Evolutionary conservation across 2,888 invertebrate species (phyloP), one percentile per base, ranked within the genome.

Genomic region (Oligia latruncula): DNA sequence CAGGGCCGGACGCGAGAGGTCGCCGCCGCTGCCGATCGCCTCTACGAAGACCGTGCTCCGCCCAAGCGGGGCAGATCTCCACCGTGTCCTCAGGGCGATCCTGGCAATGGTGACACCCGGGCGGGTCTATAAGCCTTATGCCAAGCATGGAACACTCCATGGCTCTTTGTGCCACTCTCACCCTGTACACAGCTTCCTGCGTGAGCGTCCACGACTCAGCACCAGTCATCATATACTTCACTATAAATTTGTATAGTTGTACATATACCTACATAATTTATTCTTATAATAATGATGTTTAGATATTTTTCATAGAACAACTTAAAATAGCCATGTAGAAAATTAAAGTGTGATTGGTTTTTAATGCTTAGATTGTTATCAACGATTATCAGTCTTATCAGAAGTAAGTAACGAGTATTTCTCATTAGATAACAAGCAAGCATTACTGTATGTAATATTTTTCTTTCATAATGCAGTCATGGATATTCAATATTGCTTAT

Each of bases 341-440:
- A 77, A 78, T 70, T 13, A 43, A 49, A 62, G 2, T 71, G 13
- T 43, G 29, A 71, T 49, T 76, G 40, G 20, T 43, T 55, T 84
- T 72, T 35, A 64, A 43, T 84, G 71, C 46, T 62, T 78, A 66
- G 80, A 83, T 83, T 65, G 3, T 71, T 78, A 88, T 86, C 74
- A 73, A 62, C 5, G 11, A 64, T 80, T 52, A 83, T 74, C 73
- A 70, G 15, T 78, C 35, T 80, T 84, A 58, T 71, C 74, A 71
- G 15, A 23, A 29, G 20, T 68, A 29, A 67, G 55, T 70, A 80
- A 81, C 80, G 23, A 66, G 64, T 67, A n/a, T 83, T 82, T 79
- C 62, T 72, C 66, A 80, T 78, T 72, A 55, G 62, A 62, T 65
- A 81, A 70, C 11, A 20, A 62, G 65, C 29, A 70, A 68, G 49